A percentile compares a stretch with the other conserved stretches of the same genome.
Evolutionary conservation across 2,113 vertebrate species (phyloP).

Genomic region (Zosterops hypoxanthus): DNA sequence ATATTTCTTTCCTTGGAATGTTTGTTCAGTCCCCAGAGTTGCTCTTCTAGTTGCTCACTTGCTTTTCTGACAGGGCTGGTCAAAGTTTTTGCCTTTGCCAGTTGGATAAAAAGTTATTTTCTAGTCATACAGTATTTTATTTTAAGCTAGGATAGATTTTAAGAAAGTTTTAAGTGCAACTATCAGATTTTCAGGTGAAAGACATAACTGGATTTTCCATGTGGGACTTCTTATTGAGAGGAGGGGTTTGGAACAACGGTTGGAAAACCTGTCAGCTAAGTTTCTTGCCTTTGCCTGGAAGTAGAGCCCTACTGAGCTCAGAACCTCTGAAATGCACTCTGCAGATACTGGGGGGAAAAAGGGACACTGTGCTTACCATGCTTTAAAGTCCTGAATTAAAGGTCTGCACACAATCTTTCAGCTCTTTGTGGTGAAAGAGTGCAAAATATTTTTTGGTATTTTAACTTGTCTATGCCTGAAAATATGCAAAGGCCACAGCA

Average conservation of each 20-base stretch:
- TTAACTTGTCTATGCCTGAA: slow-evolving; percentile 50
- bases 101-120: slow-evolving; percentile 12
- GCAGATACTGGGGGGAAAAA: neutral
- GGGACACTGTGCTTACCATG: neutral
- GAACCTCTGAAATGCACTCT: neutral
- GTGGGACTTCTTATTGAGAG: neutral
- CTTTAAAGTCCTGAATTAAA: neutral
- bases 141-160: neutral
- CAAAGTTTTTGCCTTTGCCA: slow-evolving; percentile 3
- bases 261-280: neutral
- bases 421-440: neutral
- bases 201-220: neutral
- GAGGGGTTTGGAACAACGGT: neutral
- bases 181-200: slow-evolving; percentile 11
- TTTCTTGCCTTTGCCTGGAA: slow-evolving; percentile 14
- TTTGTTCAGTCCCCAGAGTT: slow-evolving; percentile 8
- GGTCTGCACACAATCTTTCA: neutral
- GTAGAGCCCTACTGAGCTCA: neutral
- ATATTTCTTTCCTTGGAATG: neutral
- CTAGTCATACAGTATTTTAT: neutral
- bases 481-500: slow-evolving; percentile 55
- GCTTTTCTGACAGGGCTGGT: slow-evolving; percentile 9
- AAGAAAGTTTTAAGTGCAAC: neutral
- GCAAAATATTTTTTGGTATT: slow-evolving; percentile 59
- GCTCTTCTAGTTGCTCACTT: neutral